These are phyloP conservation scores for Columba janthina DNA, from an alignment of 2,113 vertebrate genomes.

Conservation along the genomic window DNA sequence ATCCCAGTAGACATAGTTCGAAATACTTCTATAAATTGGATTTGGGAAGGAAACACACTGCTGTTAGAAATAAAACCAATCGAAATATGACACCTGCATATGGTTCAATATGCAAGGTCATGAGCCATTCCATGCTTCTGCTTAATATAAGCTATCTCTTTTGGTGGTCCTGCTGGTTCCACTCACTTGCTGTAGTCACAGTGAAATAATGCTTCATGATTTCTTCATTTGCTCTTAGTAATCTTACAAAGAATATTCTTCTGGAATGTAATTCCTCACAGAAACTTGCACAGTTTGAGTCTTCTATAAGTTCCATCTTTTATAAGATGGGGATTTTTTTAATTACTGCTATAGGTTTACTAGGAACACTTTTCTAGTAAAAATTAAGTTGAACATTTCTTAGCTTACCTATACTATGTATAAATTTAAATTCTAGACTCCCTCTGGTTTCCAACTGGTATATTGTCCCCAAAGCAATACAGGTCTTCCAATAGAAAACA, in stretches of 20 bases:
- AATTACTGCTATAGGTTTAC: not conserved
- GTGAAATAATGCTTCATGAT: not conserved
- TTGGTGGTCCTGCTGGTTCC: not conserved
- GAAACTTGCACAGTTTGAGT: not conserved
- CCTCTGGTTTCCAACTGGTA: not conserved
- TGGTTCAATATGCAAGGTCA: not conserved
- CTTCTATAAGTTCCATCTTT: not conserved
- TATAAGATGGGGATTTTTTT: not conserved
- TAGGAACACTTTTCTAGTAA: not conserved
- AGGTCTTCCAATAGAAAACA: not conserved
- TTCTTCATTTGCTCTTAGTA: not conserved
- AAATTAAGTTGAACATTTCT: not conserved
- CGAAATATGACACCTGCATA: not conserved
- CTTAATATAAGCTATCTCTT: not conserved
- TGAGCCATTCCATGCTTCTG: not conserved
- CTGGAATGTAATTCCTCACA: not conserved
- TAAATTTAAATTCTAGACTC: not conserved
- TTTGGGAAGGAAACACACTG: not conserved
- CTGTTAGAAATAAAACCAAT: not conserved
- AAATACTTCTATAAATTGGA: not conserved
- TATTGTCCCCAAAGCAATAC: not conserved
- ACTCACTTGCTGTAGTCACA: not conserved
- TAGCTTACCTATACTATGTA: not conserved
- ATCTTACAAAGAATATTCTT: not conserved
- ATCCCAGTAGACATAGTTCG: not conserved